Evolutionary conservation across 1,140 invertebrate genomes (phyloP).

Genomic region (Bombus haemorrhoidalis): DNA sequence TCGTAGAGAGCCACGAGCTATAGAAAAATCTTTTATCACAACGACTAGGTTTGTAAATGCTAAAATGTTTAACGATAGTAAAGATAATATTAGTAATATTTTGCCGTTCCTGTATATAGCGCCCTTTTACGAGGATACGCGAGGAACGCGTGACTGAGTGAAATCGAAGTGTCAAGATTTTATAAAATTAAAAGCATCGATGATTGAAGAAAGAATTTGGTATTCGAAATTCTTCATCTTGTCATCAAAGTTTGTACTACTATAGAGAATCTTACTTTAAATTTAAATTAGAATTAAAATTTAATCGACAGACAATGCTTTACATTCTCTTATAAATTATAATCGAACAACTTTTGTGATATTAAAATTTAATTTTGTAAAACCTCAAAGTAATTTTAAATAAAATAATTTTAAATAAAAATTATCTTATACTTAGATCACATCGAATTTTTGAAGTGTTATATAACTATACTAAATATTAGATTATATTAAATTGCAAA

Average conservation of each 20-base stretch:
- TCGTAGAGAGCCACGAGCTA: conserved; percentile 14
- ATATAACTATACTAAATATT: background rate
- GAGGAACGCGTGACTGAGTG: no score
- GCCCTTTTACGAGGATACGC: no score
- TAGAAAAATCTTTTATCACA: conserved; percentile 55
- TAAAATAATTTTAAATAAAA: no score
- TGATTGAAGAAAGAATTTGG: background rate
- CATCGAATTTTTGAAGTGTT: background rate
- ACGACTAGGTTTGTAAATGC: conserved; percentile 58
- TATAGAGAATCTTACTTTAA: no score
- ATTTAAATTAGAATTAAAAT: no score
- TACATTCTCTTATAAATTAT: no score
- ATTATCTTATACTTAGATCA: no score
- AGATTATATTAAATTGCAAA: background rate
- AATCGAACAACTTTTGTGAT: no score
- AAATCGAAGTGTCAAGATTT: background rate
- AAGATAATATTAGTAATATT: conserved; percentile 1
- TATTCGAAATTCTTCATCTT: background rate
- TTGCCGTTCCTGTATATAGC: background rate
- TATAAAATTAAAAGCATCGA: background rate
- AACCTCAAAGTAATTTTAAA: no score
- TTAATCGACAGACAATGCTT: no score
- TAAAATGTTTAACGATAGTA: conserved; percentile 31
- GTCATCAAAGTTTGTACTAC: no score
- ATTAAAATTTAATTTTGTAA: no score